Base-by-base conservation (phyloP, 2,797 vertebrate species). In the Fundulus diaphanus region DNA sequence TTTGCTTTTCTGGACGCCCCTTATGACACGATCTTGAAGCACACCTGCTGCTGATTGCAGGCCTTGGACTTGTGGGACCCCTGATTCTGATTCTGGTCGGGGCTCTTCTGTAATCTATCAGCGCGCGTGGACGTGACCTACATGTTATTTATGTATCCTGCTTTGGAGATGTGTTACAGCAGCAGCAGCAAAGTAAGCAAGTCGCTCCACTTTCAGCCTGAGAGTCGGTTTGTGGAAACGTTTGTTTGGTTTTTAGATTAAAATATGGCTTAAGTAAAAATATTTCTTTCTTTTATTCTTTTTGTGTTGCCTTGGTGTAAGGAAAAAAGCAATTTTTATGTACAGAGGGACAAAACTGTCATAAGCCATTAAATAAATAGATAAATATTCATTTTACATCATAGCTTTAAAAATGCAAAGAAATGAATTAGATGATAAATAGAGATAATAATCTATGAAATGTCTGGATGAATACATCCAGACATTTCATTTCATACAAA, bases 91-190 rank as follows among this genome's bases (percentile, higher is more conserved):
- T 74, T 67, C 77, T 35, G 24, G 46, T 8, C 29, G 66, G 68
- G 68, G 59, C 70, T 73, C 72, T 59, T 85, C 56, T 51, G 68
- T 77, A 48, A 70, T 73, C 46, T 79, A 63, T 75, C 27, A 15
- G 31, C 67, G 74, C 72, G 8, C 68, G 72, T 73, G 75, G 74
- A 80, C 70, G 75, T 89, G 89, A 90, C 87, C 86, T 82, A 83
- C 80, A 89, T 86, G 80, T 87, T 84, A 83, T 87, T 79, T 82
- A 80, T 86, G 80, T 80, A 75, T 70, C 68, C 74, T 70, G 73
- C 70, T 68, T 76, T 52, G 7, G 37, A 82, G 81, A 74, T 61
- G 78, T 76, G 85, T 72, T 76, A 77, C 74, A 69, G 78, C 59
- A 61, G 44, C 72, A 82, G 77, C 74, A 72, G 77, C 35, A 49